These are phyloP conservation scores for Drosophila busckii DNA, from an alignment of 1,140 invertebrate species.

Conservation along the genomic window DNA sequence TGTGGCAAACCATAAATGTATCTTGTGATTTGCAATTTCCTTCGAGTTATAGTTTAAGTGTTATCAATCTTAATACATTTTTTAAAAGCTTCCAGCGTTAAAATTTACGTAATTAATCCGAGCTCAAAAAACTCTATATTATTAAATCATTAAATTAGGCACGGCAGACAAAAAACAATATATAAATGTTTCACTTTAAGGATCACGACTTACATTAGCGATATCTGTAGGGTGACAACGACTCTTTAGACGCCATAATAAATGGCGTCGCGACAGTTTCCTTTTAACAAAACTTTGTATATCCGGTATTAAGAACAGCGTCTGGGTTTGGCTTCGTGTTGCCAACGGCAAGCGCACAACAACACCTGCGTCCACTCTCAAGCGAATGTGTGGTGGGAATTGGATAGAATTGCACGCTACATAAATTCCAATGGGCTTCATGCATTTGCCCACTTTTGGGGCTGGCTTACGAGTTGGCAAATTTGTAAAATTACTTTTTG, in stretches of 20 bases:
- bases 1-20: no score
- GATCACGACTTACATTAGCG: slow-evolving; percentile 53
- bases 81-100: no score
- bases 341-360: slow-evolving; percentile 36
- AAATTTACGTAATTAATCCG: no score
- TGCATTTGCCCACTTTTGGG: slow-evolving; percentile 37
- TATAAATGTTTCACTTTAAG: slow-evolving; percentile 23
- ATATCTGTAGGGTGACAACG: slow-evolving; percentile 67
- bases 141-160: slow-evolving; percentile 71
- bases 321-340: slow-evolving; percentile 37
- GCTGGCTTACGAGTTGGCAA: slow-evolving; percentile 75
- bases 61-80: no score
- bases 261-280: slow-evolving; percentile 78
- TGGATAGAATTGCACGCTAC: slow-evolving; percentile 51
- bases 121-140: no score
- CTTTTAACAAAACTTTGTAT: slow-evolving; percentile 60
- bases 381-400: background rate
- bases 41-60: no score
- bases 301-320: slow-evolving; percentile 61
- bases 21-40: no score
- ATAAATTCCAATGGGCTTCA: slow-evolving; percentile 70
- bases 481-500: slow-evolving; percentile 78
- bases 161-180: slow-evolving; percentile 11
- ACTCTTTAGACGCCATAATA: slow-evolving; percentile 74
- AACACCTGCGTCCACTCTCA: slow-evolving; percentile 77